Evolutionary conservation across 1,140 invertebrate genomes (phyloP).

Genomic region (Medauroidea extradentata): DNA sequence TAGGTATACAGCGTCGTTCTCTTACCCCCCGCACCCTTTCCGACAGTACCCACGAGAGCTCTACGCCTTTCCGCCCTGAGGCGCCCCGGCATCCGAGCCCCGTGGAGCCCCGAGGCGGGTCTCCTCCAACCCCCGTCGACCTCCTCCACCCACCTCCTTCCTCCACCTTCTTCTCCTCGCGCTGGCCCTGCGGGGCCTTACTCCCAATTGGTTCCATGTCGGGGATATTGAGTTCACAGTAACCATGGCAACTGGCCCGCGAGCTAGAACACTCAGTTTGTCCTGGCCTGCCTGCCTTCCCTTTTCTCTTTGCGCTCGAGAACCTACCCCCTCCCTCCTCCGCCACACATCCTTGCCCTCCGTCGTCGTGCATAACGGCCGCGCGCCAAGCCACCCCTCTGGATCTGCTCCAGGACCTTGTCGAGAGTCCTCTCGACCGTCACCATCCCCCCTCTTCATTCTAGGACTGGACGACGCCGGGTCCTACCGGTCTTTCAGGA

Average conservation of each 20-base stretch:
- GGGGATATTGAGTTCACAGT: conserved; percentile 57
- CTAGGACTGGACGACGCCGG: too few relatives aligned
- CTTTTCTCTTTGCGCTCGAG: conserved; percentile 6
- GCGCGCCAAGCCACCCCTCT: too few relatives aligned
- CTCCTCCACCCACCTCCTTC: conserved; percentile 13
- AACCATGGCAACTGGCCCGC: conserved; percentile 47
- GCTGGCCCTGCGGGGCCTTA: conserved; percentile 10
- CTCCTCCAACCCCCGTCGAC: conserved; percentile 13
- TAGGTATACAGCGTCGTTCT: conserved; percentile 13
- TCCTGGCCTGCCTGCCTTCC: conserved; percentile 15
- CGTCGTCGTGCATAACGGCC: too few relatives aligned
- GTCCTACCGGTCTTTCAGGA: too few relatives aligned
- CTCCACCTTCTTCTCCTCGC: conserved; percentile 14
- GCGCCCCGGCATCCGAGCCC: conserved; percentile 8
- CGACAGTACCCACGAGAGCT: not conserved
- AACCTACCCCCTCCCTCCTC: not conserved
- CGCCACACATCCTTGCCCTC: not conserved
- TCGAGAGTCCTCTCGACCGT: too few relatives aligned
- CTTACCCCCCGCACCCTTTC: conserved; percentile 18
- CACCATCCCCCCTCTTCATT: too few relatives aligned
- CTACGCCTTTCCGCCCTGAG: conserved; percentile 7
- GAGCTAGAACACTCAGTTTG: conserved; percentile 17
- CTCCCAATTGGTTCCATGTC: conserved; percentile 35
- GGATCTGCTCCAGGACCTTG: too few relatives aligned
- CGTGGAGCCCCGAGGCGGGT: not conserved